These are phyloP conservation scores for Augiades crinisus DNA, from an alignment of 2,888 invertebrate genomes.

Conservation along the genomic window DNA sequence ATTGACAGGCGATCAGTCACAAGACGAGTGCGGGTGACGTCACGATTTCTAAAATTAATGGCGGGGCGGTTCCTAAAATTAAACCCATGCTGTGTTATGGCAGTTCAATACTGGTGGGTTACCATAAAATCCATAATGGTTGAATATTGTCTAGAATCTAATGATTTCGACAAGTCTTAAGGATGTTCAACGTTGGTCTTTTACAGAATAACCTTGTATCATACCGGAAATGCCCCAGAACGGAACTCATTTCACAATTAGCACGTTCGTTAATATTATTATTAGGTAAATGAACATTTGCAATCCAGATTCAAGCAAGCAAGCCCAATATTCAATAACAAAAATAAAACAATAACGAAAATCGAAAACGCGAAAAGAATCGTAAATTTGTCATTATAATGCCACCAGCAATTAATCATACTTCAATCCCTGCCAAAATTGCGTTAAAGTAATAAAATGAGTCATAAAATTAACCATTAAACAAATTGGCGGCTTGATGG, in stretches of 20 bases:
- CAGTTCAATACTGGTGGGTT: not conserved
- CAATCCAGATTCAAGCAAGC: too few relatives aligned
- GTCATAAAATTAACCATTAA: slow-evolving; percentile 24
- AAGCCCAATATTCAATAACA: too few relatives aligned
- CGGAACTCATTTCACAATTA: too few relatives aligned
- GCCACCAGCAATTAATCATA: slow-evolving; percentile 17
- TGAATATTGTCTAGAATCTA: not conserved
- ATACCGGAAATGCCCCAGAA: too few relatives aligned
- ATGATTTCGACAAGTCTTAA: too few relatives aligned
- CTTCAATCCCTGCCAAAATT: slow-evolving; percentile 15
- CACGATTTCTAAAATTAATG: not conserved
- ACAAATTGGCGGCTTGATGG: slow-evolving; percentile 24
- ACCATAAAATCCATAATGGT: not conserved
- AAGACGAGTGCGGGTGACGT: not conserved
- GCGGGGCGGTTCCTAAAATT: too few relatives aligned
- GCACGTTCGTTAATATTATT: too few relatives aligned
- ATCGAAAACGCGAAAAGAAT: slow-evolving; percentile 8
- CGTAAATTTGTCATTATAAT: slow-evolving; percentile 21
- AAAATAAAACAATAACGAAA: not conserved
- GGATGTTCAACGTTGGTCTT: too few relatives aligned
- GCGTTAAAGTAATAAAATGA: slow-evolving; percentile 24
- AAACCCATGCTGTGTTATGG: not conserved
- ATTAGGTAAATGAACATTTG: too few relatives aligned
- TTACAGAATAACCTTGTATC: too few relatives aligned
- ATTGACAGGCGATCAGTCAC: not conserved